Conservation (phyloP, 2,888 invertebrate genomes). For the Athripsodes cinereus region DNA sequence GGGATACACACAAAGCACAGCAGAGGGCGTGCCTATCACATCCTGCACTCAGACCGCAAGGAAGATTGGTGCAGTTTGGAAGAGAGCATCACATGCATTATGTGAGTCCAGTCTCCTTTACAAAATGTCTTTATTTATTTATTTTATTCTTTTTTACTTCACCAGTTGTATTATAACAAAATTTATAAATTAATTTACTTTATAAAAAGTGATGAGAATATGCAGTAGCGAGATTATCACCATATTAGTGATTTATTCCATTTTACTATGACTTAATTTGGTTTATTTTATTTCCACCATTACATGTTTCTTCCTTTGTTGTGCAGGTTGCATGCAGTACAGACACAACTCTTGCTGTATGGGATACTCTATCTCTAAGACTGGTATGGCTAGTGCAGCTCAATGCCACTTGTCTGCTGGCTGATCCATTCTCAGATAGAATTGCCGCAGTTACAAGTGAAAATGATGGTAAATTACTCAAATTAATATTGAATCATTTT, state of each 20-base stretch:
- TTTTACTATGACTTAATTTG: no score
- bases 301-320: not conserved
- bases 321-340: constrained; percentile 48
- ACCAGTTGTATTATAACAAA: no score
- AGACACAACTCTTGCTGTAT: constrained; percentile 56
- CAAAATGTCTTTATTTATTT: not conserved
- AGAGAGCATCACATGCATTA: constrained; percentile 45
- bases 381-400: constrained; percentile 61
- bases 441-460: constrained; percentile 62
- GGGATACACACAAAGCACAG: constrained; percentile 43
- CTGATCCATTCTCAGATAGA: constrained; percentile 57
- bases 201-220: no score
- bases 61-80: constrained; percentile 42
- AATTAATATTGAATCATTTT: no score
- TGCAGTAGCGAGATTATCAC: no score
- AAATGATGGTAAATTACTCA: constrained; percentile 60
- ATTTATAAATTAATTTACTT: no score
- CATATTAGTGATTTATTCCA: no score
- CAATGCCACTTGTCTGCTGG: constrained; percentile 37
- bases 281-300: no score
- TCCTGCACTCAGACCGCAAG: constrained; percentile 43
- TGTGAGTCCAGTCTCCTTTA: constrained; percentile 35
- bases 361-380: constrained; percentile 66
- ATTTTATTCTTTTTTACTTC: not conserved
- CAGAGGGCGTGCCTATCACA: constrained; percentile 42